Conservation (phyloP, 2,888 invertebrate genomes). For the Teleogryllus oceanicus region DNA sequence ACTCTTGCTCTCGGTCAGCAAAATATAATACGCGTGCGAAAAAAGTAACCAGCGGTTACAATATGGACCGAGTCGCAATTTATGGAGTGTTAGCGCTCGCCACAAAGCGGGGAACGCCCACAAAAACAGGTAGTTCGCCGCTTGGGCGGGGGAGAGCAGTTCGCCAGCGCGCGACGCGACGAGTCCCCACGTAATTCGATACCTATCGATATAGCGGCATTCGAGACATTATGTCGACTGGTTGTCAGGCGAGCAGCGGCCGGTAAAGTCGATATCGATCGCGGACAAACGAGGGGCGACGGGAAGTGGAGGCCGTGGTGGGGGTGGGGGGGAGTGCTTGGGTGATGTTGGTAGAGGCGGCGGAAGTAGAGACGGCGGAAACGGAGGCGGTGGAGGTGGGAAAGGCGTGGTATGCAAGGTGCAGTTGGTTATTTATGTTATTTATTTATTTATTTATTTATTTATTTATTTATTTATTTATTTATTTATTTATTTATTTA, state of each 20-base stretch:
- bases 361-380: background rate
- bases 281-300: background rate
- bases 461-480: slow-evolving; percentile 20
- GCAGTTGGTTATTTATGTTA: background rate
- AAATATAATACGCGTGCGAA: too few relatives aligned
- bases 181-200: background rate
- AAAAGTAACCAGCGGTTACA: too few relatives aligned
- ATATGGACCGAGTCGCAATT: background rate
- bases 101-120: background rate
- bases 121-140: background rate
- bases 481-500: background rate
- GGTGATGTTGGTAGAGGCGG: background rate
- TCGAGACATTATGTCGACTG: slow-evolving; percentile 9
- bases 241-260: background rate
- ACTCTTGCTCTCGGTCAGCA: too few relatives aligned
- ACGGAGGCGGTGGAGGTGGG: background rate
- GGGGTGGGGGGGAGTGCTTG: background rate
- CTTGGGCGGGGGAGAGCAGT: background rate
- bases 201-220: background rate
- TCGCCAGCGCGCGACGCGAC: background rate
- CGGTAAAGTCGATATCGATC: background rate
- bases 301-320: background rate
- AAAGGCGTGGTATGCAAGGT: background rate
- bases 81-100: background rate
- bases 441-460: slow-evolving; percentile 11